phyloP scores from a whole-genome alignment of 2,113 vertebrate genomes.

The Nycticorax nycticorax region DNA sequence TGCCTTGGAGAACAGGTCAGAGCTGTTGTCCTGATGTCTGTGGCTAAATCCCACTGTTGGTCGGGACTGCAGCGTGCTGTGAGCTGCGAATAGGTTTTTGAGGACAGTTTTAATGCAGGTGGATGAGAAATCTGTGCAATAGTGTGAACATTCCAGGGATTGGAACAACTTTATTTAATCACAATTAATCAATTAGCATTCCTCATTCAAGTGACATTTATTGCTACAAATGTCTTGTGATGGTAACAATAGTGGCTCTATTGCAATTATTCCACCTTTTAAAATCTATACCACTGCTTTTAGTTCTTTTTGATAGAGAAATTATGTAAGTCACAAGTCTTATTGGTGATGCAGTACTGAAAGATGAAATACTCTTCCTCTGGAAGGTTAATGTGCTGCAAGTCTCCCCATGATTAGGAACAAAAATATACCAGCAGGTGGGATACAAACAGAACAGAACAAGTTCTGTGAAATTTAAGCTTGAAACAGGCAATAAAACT shows the following conservation, averaged over 20 bases:
- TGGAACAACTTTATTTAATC: neutral
- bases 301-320: neutral
- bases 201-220: neutral
- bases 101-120: neutral
- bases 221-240: neutral
- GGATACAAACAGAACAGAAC: conserved; percentile 36
- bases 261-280: neutral
- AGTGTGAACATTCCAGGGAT: neutral
- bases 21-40: neutral
- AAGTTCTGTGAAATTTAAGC: conserved; percentile 36
- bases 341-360: neutral
- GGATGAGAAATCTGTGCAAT: neutral
- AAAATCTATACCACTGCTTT: neutral
- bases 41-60: neutral
- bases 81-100: neutral
- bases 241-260: neutral
- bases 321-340: neutral
- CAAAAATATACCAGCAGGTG: conserved; percentile 66
- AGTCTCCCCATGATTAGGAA: conserved; percentile 52
- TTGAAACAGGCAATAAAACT: conserved; percentile 46
- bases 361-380: conserved; percentile 43
- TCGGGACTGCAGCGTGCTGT: neutral
- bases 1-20: neutral
- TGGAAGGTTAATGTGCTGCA: conserved; percentile 54
- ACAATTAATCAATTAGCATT: neutral